phyloP scores from a whole-genome alignment of 2,888 invertebrate genomes.

The Pseudococcus longispinus region DNA sequence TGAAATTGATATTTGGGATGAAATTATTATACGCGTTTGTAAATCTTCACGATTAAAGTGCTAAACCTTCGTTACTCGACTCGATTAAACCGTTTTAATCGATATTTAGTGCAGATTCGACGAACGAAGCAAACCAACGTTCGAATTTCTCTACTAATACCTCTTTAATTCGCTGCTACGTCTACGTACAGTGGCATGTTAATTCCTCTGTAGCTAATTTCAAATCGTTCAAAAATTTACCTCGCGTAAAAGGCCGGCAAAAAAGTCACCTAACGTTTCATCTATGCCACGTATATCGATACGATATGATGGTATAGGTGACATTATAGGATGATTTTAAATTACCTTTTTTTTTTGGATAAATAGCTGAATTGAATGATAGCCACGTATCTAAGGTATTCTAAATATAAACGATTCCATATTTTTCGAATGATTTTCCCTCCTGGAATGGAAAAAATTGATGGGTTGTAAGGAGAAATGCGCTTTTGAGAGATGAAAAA shows the following conservation, averaged over 20 bases:
- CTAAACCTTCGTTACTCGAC: neutral
- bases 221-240: neutral
- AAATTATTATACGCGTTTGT: neutral
- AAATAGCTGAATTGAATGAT: neutral
- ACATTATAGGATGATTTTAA: neutral
- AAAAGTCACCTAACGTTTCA: neutral
- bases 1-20: neutral
- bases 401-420: neutral
- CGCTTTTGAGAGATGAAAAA: too few relatives aligned
- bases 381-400: neutral
- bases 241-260: neutral
- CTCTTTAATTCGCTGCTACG: neutral
- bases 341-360: neutral
- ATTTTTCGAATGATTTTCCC: neutral
- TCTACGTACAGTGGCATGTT: neutral
- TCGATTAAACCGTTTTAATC: conserved; percentile 1
- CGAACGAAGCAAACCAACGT: neutral
- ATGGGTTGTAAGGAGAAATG: neutral
- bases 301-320: neutral
- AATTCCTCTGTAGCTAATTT: neutral
- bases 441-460: neutral
- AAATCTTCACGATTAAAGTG: neutral
- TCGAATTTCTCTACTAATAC: neutral
- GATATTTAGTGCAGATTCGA: neutral
- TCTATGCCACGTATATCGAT: too few relatives aligned